Conservation (phyloP, 2,113 vertebrate genomes). For the Poicephalus gulielmi region DNA sequence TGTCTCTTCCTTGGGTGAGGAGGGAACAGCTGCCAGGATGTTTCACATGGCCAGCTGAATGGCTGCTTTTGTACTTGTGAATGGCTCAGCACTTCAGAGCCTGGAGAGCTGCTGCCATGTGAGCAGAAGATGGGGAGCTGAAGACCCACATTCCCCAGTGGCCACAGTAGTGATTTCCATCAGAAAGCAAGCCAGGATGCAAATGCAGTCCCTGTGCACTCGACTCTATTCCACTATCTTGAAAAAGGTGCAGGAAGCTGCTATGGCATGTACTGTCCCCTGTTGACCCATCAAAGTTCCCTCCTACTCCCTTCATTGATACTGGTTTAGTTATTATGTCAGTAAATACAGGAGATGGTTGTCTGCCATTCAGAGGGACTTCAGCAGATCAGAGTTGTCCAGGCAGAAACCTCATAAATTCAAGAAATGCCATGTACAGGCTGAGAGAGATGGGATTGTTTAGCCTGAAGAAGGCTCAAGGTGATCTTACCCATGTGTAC, state of each 20-base stretch:
- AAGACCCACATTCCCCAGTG: background rate
- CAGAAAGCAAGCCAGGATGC: background rate
- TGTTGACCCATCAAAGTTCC: background rate
- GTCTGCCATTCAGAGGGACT: background rate
- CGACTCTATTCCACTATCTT: background rate
- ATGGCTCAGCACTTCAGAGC: background rate
- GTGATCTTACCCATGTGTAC: background rate
- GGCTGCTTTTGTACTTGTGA: background rate
- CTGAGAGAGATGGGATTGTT: background rate
- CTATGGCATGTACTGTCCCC: background rate
- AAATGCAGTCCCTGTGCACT: background rate
- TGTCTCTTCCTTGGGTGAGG: background rate
- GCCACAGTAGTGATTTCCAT: background rate
- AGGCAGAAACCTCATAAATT: background rate
- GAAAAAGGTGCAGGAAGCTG: background rate
- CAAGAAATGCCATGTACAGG: background rate
- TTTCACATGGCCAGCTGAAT: background rate
- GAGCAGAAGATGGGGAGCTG: background rate
- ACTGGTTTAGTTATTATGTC: background rate
- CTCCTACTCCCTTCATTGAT: background rate
- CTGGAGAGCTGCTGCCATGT: background rate
- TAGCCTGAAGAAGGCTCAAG: background rate
- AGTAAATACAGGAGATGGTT: background rate
- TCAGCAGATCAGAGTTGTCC: background rate
- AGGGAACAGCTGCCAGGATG: background rate